A percentile compares a stretch with the other conserved stretches of the same genome.
These are phyloP conservation scores for Limnothrissa miodon DNA, from an alignment of 2,113 vertebrate species.

Conservation along the genomic window DNA sequence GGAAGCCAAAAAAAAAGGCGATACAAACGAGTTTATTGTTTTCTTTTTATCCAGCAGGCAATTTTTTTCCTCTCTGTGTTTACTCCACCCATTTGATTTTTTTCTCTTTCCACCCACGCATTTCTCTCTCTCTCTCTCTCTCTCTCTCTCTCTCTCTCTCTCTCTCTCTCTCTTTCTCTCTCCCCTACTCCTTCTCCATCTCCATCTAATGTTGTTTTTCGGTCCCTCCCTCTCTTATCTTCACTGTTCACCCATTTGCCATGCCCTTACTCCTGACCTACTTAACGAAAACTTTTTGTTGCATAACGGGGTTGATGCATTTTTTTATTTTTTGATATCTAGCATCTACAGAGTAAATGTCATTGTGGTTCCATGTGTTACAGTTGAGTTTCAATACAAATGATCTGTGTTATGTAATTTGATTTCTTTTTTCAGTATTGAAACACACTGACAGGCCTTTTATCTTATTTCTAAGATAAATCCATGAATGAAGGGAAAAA, in stretches of 20 bases:
- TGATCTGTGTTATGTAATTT: background rate
- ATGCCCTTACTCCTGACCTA: background rate
- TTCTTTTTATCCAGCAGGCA: background rate
- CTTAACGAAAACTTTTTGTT: background rate
- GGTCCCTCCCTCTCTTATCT: background rate
- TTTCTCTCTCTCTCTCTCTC: background rate
- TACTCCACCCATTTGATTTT: background rate
- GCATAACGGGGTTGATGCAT: background rate
- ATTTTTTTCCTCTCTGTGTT: background rate
- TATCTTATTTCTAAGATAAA: no score
- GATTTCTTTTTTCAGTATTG: background rate
- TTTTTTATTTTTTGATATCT: background rate
- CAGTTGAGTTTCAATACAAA: background rate
- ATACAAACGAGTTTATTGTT: slow-evolving; percentile 10
- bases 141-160: background rate
- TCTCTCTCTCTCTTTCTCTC: background rate
- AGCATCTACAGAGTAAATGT: background rate
- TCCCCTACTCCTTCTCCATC: background rate
- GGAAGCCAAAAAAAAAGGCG: background rate
- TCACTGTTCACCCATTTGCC: background rate
- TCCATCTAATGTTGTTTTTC: background rate
- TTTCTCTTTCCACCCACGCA: background rate
- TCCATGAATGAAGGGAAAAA: no score
- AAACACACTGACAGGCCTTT: background rate
- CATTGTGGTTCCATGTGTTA: background rate